Evolutionary conservation across 2,797 vertebrate species (phyloP).

Genomic region (Danionella dracula): DNA sequence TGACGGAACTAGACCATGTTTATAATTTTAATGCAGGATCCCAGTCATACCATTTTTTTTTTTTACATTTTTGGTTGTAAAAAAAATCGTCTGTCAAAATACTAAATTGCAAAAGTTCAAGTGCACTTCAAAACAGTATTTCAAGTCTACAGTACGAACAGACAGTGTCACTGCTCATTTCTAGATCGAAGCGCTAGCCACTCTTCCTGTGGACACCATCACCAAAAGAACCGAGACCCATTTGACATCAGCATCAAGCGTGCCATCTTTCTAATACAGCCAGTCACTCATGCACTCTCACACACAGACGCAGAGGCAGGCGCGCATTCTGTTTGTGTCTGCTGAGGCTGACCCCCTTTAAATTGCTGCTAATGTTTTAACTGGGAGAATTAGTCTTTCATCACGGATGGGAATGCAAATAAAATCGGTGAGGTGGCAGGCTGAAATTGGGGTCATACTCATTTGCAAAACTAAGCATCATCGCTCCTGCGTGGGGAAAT

Average conservation of each 20-base stretch:
- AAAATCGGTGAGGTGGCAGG: conserved; percentile 85
- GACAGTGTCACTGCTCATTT: neutral
- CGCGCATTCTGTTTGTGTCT: conserved; percentile 77
- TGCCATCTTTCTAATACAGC: conserved; percentile 44
- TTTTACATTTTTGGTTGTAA: no score
- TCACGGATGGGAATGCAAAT: conserved; percentile 97
- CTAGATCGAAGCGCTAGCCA: conserved; percentile 12
- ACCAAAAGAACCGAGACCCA: conserved; percentile 16
- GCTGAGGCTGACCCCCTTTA: conserved; percentile 85
- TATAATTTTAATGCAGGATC: neutral
- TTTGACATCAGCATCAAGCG: conserved; percentile 39
- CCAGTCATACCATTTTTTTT: neutral
- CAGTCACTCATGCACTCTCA: conserved; percentile 53
- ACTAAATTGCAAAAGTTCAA: neutral
- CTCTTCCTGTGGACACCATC: conserved; percentile 17
- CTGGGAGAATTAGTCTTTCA: conserved; percentile 99
- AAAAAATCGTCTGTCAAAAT: neutral
- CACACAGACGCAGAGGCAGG: conserved; percentile 1
- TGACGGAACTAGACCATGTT: neutral
- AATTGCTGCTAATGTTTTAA: conserved; percentile 99
- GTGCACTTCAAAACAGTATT: neutral
- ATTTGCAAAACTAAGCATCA: conserved; percentile 99
- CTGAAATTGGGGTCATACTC: conserved; percentile 99
- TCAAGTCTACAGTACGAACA: neutral
- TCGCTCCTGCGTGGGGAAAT: conserved; percentile 81